These are phyloP conservation scores for Cryptocephalus primarius DNA, from an alignment of 2,888 invertebrate genomes.

Conservation along the genomic window DNA sequence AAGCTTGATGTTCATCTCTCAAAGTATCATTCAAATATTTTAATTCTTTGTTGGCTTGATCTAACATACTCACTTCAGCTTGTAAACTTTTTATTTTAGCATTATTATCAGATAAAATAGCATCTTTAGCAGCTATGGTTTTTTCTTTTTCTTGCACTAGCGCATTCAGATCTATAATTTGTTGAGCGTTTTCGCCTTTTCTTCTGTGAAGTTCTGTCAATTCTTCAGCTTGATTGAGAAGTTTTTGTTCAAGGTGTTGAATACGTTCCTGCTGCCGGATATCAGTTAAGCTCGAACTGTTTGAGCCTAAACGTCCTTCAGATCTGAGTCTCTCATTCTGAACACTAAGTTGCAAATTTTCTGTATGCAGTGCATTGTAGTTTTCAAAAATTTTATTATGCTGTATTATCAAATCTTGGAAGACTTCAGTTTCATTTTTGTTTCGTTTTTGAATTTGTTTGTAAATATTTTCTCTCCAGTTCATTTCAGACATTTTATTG, in stretches of 20 bases:
- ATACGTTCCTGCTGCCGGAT: conserved; percentile 39
- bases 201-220: conserved; percentile 80
- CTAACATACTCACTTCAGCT: conserved; percentile 63
- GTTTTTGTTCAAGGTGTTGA: conserved; percentile 73
- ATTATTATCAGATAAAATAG: conserved; percentile 46
- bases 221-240: conserved; percentile 83
- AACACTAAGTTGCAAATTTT: conserved; percentile 76
- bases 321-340: conserved; percentile 72
- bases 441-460: conserved; percentile 62
- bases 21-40: conserved; percentile 79
- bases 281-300: conserved; percentile 28
- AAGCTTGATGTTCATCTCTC: conserved; percentile 88
- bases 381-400: conserved; percentile 81
- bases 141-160: conserved; percentile 78
- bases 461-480: conserved; percentile 62
- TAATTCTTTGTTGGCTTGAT: conserved; percentile 60
- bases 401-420: conserved; percentile 68
- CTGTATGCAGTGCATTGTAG: conserved; percentile 65
- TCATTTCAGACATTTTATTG: not conserved
- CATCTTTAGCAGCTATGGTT: conserved; percentile 59
- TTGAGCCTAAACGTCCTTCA: conserved; percentile 37
- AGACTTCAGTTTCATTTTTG: conserved; percentile 61
- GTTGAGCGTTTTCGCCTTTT: conserved; percentile 87
- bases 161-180: conserved; percentile 81
- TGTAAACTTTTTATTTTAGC: conserved; percentile 54